Evolutionary conservation across 2,797 vertebrate genomes (phyloP), one percentile per base, ranked within the genome.

Genomic region (Sylvilagus floridanus): DNA sequence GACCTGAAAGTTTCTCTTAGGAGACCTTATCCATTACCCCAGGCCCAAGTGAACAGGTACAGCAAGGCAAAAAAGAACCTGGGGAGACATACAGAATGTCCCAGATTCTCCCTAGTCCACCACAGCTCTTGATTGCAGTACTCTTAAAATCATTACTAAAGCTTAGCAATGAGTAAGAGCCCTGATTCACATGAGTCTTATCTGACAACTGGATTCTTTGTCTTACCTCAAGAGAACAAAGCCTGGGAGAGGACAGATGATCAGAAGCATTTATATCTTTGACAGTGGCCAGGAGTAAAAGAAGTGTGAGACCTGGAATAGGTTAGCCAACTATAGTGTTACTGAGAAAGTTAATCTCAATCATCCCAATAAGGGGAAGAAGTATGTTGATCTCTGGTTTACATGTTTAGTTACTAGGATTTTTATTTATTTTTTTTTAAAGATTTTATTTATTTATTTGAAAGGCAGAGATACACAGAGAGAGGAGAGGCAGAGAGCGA

Each of bases 91-190:
- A 77, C 30, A 66, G 7, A 50, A 87, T 32, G 42, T 81, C 69
- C n/a, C 88, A 82, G 75, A 78, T 30, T 88, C 73, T 76, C 32
- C 47, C 62, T 69, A 47, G 28, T 86, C 62, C 42, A 69, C 54
- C 37, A 26, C 30, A 85, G 8, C 35, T 85, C 75, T 81, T 69
- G 62, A 90, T 26, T 91, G 26, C 17, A 86, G 5, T 88, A 87
- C 26, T 83, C 66, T 94, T 95, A 77, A 90, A 94, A 91, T 87
- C 71, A 92, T 88, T 94, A 69, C 60, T 75, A 30, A 87, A 78
- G 42, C 72, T 94, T 88, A 84, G 90, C 82, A 69, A 89, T n/a
- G 7, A 66, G 5, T 95, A 88, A 96, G 88, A 89, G 65, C 90
- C 82, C 83, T 83, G 83, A 91, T 90, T 95, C 72, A 75, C 63